Evolutionary conservation across 2,888 invertebrate species (phyloP).

Genomic region (Limnephilus auricula): DNA sequence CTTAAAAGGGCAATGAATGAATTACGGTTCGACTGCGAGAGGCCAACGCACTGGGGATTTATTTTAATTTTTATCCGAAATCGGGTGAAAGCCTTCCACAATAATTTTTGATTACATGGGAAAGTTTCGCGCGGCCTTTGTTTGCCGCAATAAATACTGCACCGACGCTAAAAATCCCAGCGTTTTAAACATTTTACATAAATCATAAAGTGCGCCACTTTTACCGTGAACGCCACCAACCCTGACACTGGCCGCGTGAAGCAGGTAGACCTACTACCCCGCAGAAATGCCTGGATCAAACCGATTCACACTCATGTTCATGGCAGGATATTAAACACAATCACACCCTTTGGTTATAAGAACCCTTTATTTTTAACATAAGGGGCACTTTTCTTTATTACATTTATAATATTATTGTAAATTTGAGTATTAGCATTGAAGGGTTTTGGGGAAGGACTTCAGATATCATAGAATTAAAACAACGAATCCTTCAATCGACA

Average conservation of each 20-base stretch:
- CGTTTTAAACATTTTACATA: slow-evolving; percentile 57
- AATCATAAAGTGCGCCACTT: slow-evolving; percentile 55
- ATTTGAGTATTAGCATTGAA: neutral
- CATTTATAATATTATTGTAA: neutral
- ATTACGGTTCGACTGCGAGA: slow-evolving; percentile 35
- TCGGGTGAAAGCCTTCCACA: slow-evolving; percentile 46
- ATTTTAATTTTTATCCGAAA: slow-evolving; percentile 54
- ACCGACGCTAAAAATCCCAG: slow-evolving; percentile 57
- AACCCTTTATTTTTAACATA: neutral
- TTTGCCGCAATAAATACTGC: slow-evolving; percentile 48
- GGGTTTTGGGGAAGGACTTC: neutral
- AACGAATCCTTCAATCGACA: neutral
- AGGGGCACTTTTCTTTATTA: neutral
- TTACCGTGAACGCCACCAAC: neutral
- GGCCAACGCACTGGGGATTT: slow-evolving; percentile 46
- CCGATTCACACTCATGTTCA: neutral
- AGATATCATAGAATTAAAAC: neutral
- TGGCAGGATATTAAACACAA: neutral
- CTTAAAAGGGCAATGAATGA: slow-evolving; percentile 45
- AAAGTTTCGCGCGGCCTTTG: slow-evolving; percentile 51
- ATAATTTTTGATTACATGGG: slow-evolving; percentile 56
- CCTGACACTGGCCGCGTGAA: neutral
- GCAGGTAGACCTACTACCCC: neutral
- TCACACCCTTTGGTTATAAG: neutral
- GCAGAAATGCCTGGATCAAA: neutral